phyloP scores from a whole-genome alignment of 2,113 vertebrate genomes.

The Oreochromis aureus region DNA sequence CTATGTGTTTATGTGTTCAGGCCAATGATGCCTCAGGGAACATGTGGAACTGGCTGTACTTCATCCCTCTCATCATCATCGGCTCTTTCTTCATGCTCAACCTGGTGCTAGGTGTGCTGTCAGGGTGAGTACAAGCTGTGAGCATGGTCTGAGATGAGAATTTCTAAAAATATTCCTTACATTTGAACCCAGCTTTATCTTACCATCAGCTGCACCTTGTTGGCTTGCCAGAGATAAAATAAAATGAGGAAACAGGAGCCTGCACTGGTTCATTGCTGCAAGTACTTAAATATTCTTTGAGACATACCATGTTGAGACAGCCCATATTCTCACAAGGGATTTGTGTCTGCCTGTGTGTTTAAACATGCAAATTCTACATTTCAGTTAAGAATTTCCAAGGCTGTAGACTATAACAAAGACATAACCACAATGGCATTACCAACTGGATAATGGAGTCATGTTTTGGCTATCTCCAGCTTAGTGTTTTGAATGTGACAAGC shows the following conservation, averaged over 20 bases:
- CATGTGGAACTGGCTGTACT: constrained; percentile 83
- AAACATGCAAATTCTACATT: neutral
- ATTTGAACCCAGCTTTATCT: neutral
- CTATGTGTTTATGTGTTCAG: constrained; percentile 62
- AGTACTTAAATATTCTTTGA: neutral
- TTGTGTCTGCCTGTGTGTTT: neutral
- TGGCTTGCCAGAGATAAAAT: neutral
- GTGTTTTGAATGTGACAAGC: too few relatives aligned
- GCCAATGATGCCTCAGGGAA: constrained; percentile 93
- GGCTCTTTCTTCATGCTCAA: neutral
- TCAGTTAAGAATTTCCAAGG: neutral
- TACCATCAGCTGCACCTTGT: neutral
- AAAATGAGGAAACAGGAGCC: neutral
- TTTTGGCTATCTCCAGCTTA: too few relatives aligned
- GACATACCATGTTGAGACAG: neutral
- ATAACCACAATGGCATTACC: neutral
- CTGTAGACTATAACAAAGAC: neutral
- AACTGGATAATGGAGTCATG: neutral
- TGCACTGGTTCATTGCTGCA: neutral
- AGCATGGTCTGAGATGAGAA: neutral
- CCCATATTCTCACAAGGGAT: neutral
- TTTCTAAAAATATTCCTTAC: neutral
- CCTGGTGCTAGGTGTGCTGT: constrained; percentile 72
- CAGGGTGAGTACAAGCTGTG: constrained; percentile 60
- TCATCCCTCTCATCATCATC: constrained; percentile 71